Conservation (phyloP, 2,888 invertebrate species). For the Odontothrips loti region DNA sequence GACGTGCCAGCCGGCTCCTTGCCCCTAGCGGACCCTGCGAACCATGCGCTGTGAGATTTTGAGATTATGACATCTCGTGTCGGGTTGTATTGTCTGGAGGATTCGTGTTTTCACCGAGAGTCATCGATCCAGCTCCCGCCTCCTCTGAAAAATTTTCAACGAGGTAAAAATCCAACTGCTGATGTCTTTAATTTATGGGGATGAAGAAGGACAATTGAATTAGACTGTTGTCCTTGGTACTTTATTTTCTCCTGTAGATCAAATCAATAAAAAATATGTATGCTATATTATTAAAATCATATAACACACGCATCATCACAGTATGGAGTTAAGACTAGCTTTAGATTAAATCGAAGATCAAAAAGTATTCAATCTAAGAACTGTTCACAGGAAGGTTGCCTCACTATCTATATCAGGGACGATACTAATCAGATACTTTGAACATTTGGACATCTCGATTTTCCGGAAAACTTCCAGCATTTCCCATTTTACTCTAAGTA, state of each 20-base stretch:
- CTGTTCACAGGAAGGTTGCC: background rate
- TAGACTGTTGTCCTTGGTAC: background rate
- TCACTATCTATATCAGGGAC: background rate
- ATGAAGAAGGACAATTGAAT: background rate
- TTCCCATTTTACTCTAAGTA: background rate
- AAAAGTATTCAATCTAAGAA: background rate
- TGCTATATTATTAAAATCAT: background rate
- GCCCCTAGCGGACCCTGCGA: no score
- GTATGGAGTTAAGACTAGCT: background rate
- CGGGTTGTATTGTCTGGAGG: no score
- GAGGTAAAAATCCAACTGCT: no score
- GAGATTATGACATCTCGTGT: no score
- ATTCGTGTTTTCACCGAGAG: no score
- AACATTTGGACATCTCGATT: background rate
- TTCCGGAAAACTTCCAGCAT: background rate
- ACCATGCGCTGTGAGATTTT: no score
- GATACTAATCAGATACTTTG: background rate
- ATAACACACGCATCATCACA: background rate
- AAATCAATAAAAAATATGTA: conserved; percentile 13
- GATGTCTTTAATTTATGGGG: no score
- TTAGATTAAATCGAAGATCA: background rate
- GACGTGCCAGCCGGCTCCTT: no score
- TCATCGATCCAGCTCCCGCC: no score
- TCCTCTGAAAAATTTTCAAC: no score
- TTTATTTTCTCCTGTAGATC: background rate